Base-by-base conservation (phyloP, 2,888 invertebrate genomes). In the Leucophora obtusa region DNA sequence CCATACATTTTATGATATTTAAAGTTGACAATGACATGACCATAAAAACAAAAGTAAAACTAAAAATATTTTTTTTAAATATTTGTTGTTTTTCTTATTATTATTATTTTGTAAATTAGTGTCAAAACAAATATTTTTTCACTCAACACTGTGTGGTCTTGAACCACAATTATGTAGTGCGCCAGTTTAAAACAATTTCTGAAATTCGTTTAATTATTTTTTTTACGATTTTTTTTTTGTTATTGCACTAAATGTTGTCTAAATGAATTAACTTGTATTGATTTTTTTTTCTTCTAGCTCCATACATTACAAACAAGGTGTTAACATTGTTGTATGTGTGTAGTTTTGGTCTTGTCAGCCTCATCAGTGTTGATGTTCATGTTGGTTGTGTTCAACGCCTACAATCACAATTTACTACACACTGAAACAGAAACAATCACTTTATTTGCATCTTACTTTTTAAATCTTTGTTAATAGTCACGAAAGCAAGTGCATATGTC, bases 81-180 rank as follows among this genome's bases (percentile, higher is more conserved):
- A 81, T 77, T 73, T 76, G 69, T 76, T 68, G 10, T 65, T 73
- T 73, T 74, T 70, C 35, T 74, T 58, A 58, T 69, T 69, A 73
- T 35, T 59, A 18, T 54, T 74, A 81, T 81, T 81, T 81, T 81
- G 81, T 81, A 81, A 81, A 81, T 81, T 81, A 81, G 81, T 81
- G 81, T 74, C 77, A 81, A 81, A 81, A 81, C 81, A 81, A 81
- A 77, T 66, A 81, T 77, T 74, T 81, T 77, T 77, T 77, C 81
- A 81, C 81, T 81, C 56, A 54, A 74, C 35, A 35, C 53, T 80
- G 81, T 81, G 81, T 81, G 77, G 77, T 77, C 81, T 81, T 81
- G 81, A 81, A 81, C 77, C 59, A 66, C 60, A 62, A 68, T 54
- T 50, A 47, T 38, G 76, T 14, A 47, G 58, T 68, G 68, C 68